A percentile compares a stretch with the other conserved stretches of the same genome.
phyloP scores from a whole-genome alignment of 2,888 invertebrate species.

The Bellardia bayeri region DNA sequence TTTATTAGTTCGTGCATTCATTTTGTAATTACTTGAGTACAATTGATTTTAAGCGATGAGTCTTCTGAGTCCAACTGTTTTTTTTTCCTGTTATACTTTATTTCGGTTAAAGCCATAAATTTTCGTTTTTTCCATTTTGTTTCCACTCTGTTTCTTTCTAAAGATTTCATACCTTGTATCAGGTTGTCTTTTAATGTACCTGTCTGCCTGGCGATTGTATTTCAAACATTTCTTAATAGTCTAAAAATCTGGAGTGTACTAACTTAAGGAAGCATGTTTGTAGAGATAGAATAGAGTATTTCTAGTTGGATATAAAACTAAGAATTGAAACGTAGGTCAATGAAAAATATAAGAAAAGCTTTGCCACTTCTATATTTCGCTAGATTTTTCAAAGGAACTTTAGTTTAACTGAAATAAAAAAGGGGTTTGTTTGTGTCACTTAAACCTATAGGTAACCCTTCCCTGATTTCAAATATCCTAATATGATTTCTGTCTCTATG shows the following conservation, averaged over 20 bases:
- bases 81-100: conserved; percentile 19
- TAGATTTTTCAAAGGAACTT: no score
- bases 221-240: conserved; percentile 43
- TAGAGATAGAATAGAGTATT: no score
- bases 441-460: conserved; percentile 12
- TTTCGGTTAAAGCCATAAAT: conserved; percentile 71
- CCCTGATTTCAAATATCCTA: conserved; percentile 38
- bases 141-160: conserved; percentile 23
- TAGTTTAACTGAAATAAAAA: neutral
- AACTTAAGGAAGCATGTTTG: neutral
- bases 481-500: conserved; percentile 40
- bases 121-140: conserved; percentile 48
- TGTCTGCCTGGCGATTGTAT: conserved; percentile 47
- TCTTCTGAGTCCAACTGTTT: conserved; percentile 53
- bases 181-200: conserved; percentile 62
- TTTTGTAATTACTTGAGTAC: conserved; percentile 82
- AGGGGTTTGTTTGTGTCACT: neutral
- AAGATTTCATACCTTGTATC: conserved; percentile 39
- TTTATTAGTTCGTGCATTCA: conserved; percentile 84
- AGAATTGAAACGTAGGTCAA: no score
- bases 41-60: conserved; percentile 82
- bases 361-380: no score
- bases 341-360: no score
- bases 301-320: no score
- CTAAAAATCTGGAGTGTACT: conserved; percentile 29